phyloP scores from a whole-genome alignment of 2,888 invertebrate species.

The Glaucopsyche alexis region DNA sequence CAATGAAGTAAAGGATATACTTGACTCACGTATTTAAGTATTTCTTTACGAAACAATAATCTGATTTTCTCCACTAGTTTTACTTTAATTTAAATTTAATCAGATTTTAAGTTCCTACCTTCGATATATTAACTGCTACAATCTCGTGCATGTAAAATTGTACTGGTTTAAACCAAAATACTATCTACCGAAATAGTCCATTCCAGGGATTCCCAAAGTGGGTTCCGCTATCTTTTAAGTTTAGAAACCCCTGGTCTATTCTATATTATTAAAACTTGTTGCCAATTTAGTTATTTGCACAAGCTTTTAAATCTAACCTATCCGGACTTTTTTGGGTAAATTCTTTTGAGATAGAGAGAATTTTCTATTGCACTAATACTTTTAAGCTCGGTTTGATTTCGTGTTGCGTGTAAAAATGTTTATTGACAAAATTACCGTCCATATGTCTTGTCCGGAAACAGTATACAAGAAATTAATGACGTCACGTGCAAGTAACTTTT shows the following conservation, averaged over 20 bases:
- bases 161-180: constrained; percentile 6
- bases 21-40: constrained; percentile 60
- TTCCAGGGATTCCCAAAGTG: too few relatives aligned
- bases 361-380: too few relatives aligned
- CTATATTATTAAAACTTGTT: background rate
- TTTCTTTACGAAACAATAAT: constrained; percentile 48
- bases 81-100: constrained; percentile 5
- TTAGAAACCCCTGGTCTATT: too few relatives aligned
- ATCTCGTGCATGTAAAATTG: background rate
- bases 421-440: too few relatives aligned
- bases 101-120: constrained; percentile 26
- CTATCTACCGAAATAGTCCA: background rate
- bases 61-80: background rate
- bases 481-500: background rate
- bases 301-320: background rate
- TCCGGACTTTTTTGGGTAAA: background rate
- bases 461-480: too few relatives aligned
- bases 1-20: constrained; percentile 51
- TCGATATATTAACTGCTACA: background rate
- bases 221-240: too few relatives aligned
- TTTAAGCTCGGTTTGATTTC: too few relatives aligned
- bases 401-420: too few relatives aligned
- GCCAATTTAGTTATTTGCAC: background rate
- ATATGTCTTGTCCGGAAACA: background rate
- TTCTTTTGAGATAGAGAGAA: background rate